Percentiles rank a stretch among this genome's conserved stretches.
Conservation (phyloP, 2,797 vertebrate species). For the Sternarchorhynchus goeldii region DNA sequence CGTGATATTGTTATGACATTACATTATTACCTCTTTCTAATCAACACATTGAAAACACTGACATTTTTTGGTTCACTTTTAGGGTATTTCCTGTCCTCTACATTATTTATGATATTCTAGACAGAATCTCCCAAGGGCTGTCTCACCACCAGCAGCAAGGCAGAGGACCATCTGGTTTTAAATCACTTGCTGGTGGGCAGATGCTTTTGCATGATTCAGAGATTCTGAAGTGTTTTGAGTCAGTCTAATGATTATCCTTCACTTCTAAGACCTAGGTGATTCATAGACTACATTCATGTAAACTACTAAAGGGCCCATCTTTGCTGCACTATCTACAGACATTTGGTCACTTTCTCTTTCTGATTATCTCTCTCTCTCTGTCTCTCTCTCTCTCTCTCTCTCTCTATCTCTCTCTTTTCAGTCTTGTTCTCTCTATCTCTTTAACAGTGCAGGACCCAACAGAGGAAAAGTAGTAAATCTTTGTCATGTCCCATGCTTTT, state of each 20-base stretch:
- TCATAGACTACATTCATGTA: not conserved
- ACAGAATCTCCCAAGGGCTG: not conserved
- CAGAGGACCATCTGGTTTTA: not conserved
- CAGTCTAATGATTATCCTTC: constrained; percentile 14
- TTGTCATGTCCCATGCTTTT: constrained; percentile 56
- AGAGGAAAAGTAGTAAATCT: constrained; percentile 65
- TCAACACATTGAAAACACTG: not conserved
- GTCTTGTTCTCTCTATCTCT: not conserved
- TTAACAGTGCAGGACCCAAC: constrained; percentile 18
- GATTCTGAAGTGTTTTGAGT: not conserved
- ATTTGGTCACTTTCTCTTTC: not conserved
- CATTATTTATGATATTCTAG: constrained; percentile 25
- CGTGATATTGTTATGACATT: not conserved
- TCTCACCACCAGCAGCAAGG: not conserved
- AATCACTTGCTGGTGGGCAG: too few species aligned
- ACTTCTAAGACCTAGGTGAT: constrained; percentile 1
- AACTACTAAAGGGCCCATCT: not conserved
- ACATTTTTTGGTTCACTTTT: not conserved
- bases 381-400: not conserved
- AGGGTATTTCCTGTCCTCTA: constrained; percentile 4
- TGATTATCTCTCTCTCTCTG: constrained; percentile 3
- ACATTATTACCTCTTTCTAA: not conserved
- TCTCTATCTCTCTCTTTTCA: not conserved
- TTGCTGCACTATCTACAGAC: not conserved
- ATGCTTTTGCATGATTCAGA: not conserved